Evolutionary conservation across 2,888 invertebrate genomes (phyloP).

Genomic region (Meandrusa payeni): DNA sequence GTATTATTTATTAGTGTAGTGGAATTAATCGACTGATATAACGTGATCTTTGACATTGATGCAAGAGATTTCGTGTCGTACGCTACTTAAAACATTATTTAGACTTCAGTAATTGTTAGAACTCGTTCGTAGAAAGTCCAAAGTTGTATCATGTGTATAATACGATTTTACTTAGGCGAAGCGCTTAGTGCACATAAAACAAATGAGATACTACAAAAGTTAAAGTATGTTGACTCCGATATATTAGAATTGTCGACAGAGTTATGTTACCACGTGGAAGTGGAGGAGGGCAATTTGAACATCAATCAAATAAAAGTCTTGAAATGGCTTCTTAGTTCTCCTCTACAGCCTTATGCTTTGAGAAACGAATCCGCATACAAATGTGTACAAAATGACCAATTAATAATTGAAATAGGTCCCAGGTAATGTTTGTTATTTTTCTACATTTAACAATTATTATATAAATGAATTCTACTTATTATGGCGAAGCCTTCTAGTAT

Average conservation of each 20-base stretch:
- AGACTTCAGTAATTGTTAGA: conserved; percentile 28
- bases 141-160: conserved; percentile 67
- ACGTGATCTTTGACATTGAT: conserved; percentile 72
- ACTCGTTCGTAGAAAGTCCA: conserved; percentile 30
- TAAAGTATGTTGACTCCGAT: conserved; percentile 67
- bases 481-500: too few relatives aligned
- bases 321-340: conserved; percentile 89
- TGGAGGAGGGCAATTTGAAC: conserved; percentile 72
- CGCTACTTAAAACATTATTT: conserved; percentile 11
- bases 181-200: conserved; percentile 82
- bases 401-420: conserved; percentile 93
- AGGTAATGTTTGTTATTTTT: conserved; percentile 72
- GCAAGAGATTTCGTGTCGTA: conserved; percentile 45
- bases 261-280: conserved; percentile 90
- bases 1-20: conserved; percentile 52
- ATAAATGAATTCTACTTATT: too few relatives aligned
- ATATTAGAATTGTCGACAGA: conserved; percentile 84
- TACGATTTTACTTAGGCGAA: conserved; percentile 82
- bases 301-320: conserved; percentile 83
- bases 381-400: conserved; percentile 51
- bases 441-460: too few relatives aligned
- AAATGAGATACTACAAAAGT: conserved; percentile 77
- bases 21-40: conserved; percentile 32
- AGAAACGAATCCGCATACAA: conserved; percentile 75
- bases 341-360: conserved; percentile 82